A percentile compares a stretch with the other conserved stretches of the same genome.
phyloP scores from a whole-genome alignment of 2,113 vertebrate species.

The Pelecanus crispus region DNA sequence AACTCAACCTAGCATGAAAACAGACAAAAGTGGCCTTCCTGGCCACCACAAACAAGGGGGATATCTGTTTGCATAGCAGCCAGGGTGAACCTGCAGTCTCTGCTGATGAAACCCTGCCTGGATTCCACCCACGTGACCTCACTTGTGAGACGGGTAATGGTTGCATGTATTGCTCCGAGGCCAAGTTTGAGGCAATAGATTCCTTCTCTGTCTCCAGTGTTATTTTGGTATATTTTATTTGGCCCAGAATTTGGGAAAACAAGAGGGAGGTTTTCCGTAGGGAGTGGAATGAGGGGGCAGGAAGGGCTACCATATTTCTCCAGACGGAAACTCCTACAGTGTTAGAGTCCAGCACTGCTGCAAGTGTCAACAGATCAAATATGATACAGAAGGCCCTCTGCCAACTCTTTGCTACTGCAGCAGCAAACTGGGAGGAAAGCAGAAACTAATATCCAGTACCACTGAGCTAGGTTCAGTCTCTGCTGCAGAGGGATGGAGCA shows the following conservation, averaged over 20 bases:
- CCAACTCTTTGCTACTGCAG: slow-evolving; percentile 48
- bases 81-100: not conserved
- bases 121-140: slow-evolving; percentile 35
- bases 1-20: not conserved
- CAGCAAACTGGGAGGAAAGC: slow-evolving; percentile 13
- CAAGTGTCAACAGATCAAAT: slow-evolving; percentile 57
- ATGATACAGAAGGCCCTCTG: slow-evolving; percentile 47
- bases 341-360: slow-evolving; percentile 43
- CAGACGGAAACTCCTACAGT: slow-evolving; percentile 48
- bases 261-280: slow-evolving; percentile 51
- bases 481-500: not conserved
- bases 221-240: slow-evolving; percentile 65
- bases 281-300: slow-evolving; percentile 50
- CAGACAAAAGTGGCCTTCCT: not conserved
- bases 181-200: slow-evolving; percentile 61
- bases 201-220: slow-evolving; percentile 55
- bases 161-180: not conserved
- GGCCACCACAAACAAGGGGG: not conserved
- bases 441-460: not conserved
- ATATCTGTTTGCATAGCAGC: not conserved
- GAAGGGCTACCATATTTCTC: slow-evolving; percentile 62
- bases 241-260: slow-evolving; percentile 53
- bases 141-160: not conserved
- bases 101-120: slow-evolving; percentile 22
- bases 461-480: not conserved